Percentiles rank a stretch among this genome's conserved stretches.
phyloP scores from a whole-genome alignment of 2,888 invertebrate species.

The Lomographa bimaculata region DNA sequence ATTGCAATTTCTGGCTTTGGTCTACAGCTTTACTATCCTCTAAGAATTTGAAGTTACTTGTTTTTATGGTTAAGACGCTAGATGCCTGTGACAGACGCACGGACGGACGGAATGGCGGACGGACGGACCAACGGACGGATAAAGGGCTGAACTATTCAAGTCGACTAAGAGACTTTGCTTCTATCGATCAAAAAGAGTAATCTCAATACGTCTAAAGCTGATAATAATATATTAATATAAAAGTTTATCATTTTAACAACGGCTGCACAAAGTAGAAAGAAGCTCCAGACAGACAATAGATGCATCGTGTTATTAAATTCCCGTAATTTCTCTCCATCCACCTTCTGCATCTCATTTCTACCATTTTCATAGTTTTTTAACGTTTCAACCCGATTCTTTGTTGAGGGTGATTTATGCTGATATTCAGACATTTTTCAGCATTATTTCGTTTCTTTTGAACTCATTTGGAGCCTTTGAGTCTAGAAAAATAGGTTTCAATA shows the following conservation, averaged over 20 bases:
- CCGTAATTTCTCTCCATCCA: slow-evolving; percentile 19
- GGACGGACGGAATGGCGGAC: too few species aligned
- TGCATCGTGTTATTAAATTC: slow-evolving; percentile 20
- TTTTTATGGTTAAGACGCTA: too few species aligned
- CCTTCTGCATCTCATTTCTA: slow-evolving; percentile 21
- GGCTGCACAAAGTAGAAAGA: slow-evolving; percentile 3
- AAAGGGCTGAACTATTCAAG: too few species aligned
- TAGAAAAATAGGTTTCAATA: slow-evolving; percentile 27
- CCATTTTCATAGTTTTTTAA: slow-evolving; percentile 20
- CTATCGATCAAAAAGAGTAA: too few species aligned
- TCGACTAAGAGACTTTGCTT: too few species aligned
- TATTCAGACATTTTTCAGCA: slow-evolving; percentile 49
- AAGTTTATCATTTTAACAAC: not conserved
- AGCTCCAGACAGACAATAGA: slow-evolving; percentile 7
- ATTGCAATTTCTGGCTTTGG: too few species aligned
- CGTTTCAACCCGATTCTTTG: slow-evolving; percentile 45
- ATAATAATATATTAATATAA: too few species aligned
- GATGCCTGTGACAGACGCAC: too few species aligned
- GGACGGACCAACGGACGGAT: too few species aligned
- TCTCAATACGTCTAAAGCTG: too few species aligned
- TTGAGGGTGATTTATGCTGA: slow-evolving; percentile 54
- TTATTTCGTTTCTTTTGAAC: slow-evolving; percentile 44
- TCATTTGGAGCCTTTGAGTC: slow-evolving; percentile 29
- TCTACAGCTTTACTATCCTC: too few species aligned
- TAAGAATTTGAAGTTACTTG: too few species aligned